A percentile compares a stretch with the other conserved stretches of the same genome.
phyloP scores from a whole-genome alignment of 2,797 vertebrate genomes.

The Podarcis siculus region DNA sequence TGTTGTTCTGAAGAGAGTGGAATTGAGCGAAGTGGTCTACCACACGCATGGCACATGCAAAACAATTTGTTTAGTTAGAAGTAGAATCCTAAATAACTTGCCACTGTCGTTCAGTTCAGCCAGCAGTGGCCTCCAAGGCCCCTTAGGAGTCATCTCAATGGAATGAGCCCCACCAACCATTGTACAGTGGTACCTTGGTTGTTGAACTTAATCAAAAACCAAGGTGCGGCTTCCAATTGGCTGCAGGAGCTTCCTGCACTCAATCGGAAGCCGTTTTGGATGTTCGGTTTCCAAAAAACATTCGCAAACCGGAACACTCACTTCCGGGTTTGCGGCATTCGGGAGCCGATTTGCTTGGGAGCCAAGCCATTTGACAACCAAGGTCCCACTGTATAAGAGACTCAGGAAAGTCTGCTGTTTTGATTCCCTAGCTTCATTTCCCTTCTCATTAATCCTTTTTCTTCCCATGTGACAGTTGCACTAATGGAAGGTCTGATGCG shows the following conservation, averaged over 20 bases:
- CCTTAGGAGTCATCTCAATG: neutral
- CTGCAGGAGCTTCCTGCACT: too few species aligned
- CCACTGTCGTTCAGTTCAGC: neutral
- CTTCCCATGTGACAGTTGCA: conserved; percentile 83
- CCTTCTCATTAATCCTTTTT: conserved; percentile 81
- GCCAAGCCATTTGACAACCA: too few species aligned
- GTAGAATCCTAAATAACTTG: neutral
- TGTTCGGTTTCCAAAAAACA: too few species aligned
- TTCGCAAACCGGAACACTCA: too few species aligned
- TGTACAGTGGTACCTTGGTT: too few species aligned
- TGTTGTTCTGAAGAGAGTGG: neutral
- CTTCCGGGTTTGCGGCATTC: too few species aligned
- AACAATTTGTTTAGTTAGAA: neutral
- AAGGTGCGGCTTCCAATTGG: too few species aligned
- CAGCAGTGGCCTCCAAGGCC: neutral
- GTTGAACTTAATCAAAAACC: too few species aligned
- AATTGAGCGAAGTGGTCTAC: neutral
- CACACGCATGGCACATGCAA: too few species aligned
- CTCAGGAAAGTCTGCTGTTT: neutral
- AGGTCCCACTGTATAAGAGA: too few species aligned
- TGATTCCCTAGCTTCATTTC: conserved; percentile 28
- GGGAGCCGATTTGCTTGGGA: too few species aligned
- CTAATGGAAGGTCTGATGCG: conserved; percentile 84
- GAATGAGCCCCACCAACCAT: neutral
- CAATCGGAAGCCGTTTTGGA: too few species aligned